These are phyloP conservation scores for Ovis aries DNA, from an alignment of 2,113 vertebrate species.

Conservation along the genomic window ARS-UI_Ramb_v3.0 NC_056054.1:164312501-164313000, in stretches of 20 bases:
- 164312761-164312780: slow-evolving; percentile 2
- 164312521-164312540: slow-evolving; percentile 42
- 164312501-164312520: slow-evolving; percentile 36
- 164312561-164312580: neutral
- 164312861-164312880: neutral
- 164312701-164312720: neutral
- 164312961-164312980: neutral
- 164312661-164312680: slow-evolving; percentile 14
- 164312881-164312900: neutral
- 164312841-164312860: slow-evolving; percentile 8
- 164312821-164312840: neutral
- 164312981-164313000: neutral
- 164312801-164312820: neutral
- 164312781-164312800: neutral
- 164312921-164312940: neutral
- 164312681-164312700: neutral
- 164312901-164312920: slow-evolving; percentile 17
- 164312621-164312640: slow-evolving; percentile 13
- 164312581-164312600: slow-evolving; percentile 44
- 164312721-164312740: neutral
- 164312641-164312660: neutral
- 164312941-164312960: neutral
- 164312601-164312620: slow-evolving; percentile 17
- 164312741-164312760: slow-evolving; percentile 4
- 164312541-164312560: slow-evolving; percentile 29